Conservation (phyloP, 2,113 vertebrate genomes). For the Anguilla rostrata region DNA sequence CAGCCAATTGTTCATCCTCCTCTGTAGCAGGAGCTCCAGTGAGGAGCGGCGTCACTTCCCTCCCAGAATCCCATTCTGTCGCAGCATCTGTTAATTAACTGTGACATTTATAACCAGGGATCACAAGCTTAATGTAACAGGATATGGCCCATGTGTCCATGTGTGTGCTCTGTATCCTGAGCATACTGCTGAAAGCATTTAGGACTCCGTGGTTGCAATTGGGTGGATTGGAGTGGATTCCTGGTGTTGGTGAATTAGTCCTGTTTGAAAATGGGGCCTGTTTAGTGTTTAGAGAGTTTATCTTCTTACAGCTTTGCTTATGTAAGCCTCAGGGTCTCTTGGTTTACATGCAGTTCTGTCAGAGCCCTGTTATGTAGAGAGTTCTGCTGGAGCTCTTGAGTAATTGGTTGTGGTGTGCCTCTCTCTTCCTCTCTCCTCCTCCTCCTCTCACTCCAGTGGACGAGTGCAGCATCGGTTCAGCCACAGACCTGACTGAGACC, state of each 20-base stretch:
- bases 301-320: background rate
- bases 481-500: constrained; percentile 94
- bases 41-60: background rate
- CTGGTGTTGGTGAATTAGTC: background rate
- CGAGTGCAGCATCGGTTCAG: constrained; percentile 95
- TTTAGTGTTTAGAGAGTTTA: background rate
- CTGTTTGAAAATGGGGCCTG: background rate
- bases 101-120: background rate
- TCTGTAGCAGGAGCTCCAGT: background rate
- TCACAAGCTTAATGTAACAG: background rate
- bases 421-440: too few relatives aligned
- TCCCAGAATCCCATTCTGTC: background rate
- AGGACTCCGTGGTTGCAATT: background rate
- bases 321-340: background rate
- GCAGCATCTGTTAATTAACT: background rate
- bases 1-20: background rate
- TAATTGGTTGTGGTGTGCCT: background rate
- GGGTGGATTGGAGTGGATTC: background rate
- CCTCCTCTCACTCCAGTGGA: constrained; percentile 72
- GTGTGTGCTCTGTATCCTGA: background rate
- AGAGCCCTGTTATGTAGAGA: background rate
- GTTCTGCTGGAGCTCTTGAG: background rate
- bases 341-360: background rate
- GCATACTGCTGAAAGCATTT: background rate
- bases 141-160: background rate